Conservation (phyloP, 2,113 vertebrate species). For the Vicugna pacos region DNA sequence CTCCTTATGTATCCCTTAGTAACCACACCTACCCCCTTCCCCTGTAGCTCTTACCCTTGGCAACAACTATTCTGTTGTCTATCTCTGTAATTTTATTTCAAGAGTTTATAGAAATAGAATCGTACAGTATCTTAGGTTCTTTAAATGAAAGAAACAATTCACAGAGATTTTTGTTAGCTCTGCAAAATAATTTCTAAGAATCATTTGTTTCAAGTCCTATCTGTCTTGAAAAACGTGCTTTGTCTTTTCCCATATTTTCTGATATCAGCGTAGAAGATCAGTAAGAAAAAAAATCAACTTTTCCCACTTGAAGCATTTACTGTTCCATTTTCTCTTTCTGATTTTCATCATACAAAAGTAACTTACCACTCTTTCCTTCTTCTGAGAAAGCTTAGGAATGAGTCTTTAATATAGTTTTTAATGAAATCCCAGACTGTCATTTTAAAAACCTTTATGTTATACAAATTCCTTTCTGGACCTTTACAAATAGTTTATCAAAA, state of each 20-base stretch:
- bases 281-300: background rate
- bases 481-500: constrained; percentile 6
- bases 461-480: background rate
- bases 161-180: background rate
- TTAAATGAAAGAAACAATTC: background rate
- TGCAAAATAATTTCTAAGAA: background rate
- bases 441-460: background rate
- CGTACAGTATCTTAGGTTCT: background rate
- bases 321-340: background rate
- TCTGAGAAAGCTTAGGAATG: background rate
- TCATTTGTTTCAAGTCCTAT: background rate
- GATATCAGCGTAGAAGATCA: constrained; percentile 15
- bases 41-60: background rate
- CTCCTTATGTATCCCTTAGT: background rate
- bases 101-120: background rate
- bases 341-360: background rate
- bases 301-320: background rate
- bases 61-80: background rate
- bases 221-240: background rate
- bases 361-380: background rate
- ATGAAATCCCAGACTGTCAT: background rate
- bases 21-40: rapidly evolving
- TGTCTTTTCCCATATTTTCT: background rate
- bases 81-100: background rate
- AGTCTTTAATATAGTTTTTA: background rate